Evolutionary conservation across 2,888 invertebrate species (phyloP), one percentile per base, ranked within the genome.

Genomic region (Chrysolina americana): DNA sequence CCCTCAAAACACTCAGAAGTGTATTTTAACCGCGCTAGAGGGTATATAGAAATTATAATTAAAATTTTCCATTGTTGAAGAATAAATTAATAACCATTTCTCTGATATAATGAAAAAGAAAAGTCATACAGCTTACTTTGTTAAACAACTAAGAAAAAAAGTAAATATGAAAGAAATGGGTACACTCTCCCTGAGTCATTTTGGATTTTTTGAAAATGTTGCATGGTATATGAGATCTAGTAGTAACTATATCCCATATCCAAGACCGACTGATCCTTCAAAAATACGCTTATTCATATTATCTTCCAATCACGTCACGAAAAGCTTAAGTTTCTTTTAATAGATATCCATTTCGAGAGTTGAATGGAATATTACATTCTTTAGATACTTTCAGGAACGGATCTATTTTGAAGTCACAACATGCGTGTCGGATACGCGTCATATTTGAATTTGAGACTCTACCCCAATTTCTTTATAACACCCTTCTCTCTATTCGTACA

Each of bases 231-330:
- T 13, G 15, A 15, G 10, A 44, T 13, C 13, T 2, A 44, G 15
- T 44, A 44, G 44, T 5, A 44, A 44, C 47, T n/a, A n/a, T 47
- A 47, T 36, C 36, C 36, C 36, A 53, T 21, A 21, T 53, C 21
- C 59, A 59, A 59, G 59, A 47, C 36, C 8, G 15, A 28, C 23
- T 15, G 28, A 28, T 59, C 36, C n/a, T 28, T 59, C 23, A 28
- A 59, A 59, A 59, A 15, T 5, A 2, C 28, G 28, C 4, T 21
- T 28, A 47, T 64, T 68, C 68, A 73, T 73, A 68, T 73, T 68
- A 73, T 73, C 68, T 69, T 69, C 65, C 68, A 21, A 64, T 69
- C 73, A 68, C 68, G 68, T 73, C 73, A 73, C 68, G 73, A 56
- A 68, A 36, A 68, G 65, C 68, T 68, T 56, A 56, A 50, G 65